A percentile compares a stretch with the other conserved stretches of the same genome.
phyloP scores from a whole-genome alignment of 2,113 vertebrate genomes.

The Nanorana parkeri region DNA sequence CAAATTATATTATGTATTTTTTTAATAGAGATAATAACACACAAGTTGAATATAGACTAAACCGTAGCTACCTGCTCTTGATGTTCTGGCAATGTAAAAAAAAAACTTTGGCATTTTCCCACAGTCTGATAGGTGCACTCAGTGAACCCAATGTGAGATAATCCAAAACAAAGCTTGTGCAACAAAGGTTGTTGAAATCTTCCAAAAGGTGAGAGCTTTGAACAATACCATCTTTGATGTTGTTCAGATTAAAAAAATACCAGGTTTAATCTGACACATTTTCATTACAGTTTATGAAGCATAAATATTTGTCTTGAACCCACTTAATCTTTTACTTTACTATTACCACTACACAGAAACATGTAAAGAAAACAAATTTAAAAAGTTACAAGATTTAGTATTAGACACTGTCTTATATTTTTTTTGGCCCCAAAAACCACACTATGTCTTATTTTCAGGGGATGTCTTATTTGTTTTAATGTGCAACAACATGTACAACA shows the following conservation, averaged over 20 bases:
- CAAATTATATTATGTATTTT: not conserved
- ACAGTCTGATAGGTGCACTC: constrained; percentile 71
- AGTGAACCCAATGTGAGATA: constrained; percentile 84
- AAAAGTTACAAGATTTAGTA: too few species aligned
- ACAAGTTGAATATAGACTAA: not conserved
- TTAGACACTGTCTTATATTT: too few species aligned
- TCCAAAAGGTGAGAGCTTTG: constrained; percentile 75
- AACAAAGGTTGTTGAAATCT: constrained; percentile 80
- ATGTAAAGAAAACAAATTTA: too few species aligned
- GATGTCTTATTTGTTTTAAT: too few species aligned
- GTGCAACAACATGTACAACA: too few species aligned
- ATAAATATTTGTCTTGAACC: constrained; percentile 77
- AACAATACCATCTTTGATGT: constrained; percentile 80
- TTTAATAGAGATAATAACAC: not conserved
- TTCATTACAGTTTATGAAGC: constrained; percentile 76
- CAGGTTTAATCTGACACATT: constrained; percentile 82
- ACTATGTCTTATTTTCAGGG: too few species aligned
- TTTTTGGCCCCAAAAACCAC: too few species aligned
- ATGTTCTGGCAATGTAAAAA: constrained; percentile 69
- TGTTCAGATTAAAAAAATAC: constrained; percentile 80
- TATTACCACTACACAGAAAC: too few species aligned
- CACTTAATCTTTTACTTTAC: constrained; percentile 71
- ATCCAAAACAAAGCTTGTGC: constrained; percentile 81
- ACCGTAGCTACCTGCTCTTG: constrained; percentile 67
- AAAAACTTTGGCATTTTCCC: constrained; percentile 73